These are phyloP conservation scores for Halcyon malimbica DNA, from an alignment of 2,113 vertebrate species.

Conservation along the genomic window DNA sequence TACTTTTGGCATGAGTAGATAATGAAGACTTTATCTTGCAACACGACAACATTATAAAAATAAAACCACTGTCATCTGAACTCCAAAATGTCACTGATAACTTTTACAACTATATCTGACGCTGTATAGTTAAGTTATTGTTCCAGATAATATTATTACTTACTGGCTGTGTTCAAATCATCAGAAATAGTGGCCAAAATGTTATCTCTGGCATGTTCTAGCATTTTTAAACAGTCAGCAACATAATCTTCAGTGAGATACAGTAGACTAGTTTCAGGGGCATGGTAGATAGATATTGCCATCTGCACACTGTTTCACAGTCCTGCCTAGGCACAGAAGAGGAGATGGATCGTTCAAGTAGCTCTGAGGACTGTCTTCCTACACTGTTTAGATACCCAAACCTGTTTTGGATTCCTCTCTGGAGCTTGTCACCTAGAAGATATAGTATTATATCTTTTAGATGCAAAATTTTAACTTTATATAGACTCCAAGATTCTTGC, in stretches of 20 bases:
- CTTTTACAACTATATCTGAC: not conserved
- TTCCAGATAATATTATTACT: not conserved
- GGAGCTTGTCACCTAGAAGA: not conserved
- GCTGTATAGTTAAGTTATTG: not conserved
- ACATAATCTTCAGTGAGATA: not conserved
- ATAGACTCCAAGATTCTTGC: not conserved
- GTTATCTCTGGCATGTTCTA: not conserved
- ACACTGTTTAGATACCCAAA: not conserved
- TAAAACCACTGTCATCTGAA: not conserved
- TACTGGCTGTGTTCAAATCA: not conserved
- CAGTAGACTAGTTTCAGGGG: not conserved
- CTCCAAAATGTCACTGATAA: not conserved
- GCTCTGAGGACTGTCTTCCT: not conserved
- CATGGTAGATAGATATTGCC: not conserved
- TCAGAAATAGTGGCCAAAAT: not conserved
- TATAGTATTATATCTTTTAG: not conserved
- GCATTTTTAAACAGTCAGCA: not conserved
- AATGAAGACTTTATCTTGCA: not conserved
- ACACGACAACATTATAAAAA: not conserved
- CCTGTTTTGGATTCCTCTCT: not conserved
- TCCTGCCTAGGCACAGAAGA: not conserved
- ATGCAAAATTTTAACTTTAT: not conserved
- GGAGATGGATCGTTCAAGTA: not conserved
- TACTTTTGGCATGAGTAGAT: not conserved
- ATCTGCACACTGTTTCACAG: not conserved